phyloP scores from a whole-genome alignment of 2,888 invertebrate genomes.

The Drosophila pegasa region DNA sequence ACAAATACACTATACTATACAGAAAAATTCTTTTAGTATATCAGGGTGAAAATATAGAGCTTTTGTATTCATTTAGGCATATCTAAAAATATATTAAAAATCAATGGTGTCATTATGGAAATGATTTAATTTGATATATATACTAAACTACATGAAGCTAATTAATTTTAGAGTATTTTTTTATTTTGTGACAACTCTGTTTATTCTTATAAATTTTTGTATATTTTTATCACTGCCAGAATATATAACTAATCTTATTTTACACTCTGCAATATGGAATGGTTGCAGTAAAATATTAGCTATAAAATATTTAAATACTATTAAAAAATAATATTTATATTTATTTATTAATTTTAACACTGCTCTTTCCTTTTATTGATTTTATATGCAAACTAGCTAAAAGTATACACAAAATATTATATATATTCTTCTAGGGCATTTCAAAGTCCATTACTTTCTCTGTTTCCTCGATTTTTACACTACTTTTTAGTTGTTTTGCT shows the following conservation, averaged over 20 bases:
- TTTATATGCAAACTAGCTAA: too few species aligned
- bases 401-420: too few species aligned
- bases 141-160: neutral
- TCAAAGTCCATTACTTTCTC: neutral
- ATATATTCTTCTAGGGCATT: slow-evolving; percentile 3
- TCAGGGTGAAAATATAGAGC: too few species aligned
- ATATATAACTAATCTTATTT: neutral
- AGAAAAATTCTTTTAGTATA: too few species aligned
- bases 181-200: too few species aligned
- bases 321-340: neutral
- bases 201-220: neutral
- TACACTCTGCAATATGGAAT: neutral
- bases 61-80: too few species aligned
- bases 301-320: too few species aligned
- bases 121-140: neutral
- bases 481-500: slow-evolving; percentile 41
- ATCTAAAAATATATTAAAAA: too few species aligned
- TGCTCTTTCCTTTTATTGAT: neutral
- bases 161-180: neutral
- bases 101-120: too few species aligned
- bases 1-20: too few species aligned
- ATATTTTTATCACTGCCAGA: neutral
- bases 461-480: neutral
- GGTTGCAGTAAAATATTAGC: neutral
- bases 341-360: neutral